A percentile compares a stretch with the other conserved stretches of the same genome.
These are phyloP conservation scores for Malurus melanocephalus DNA, from an alignment of 2,113 vertebrate species.

Conservation along the genomic window DNA sequence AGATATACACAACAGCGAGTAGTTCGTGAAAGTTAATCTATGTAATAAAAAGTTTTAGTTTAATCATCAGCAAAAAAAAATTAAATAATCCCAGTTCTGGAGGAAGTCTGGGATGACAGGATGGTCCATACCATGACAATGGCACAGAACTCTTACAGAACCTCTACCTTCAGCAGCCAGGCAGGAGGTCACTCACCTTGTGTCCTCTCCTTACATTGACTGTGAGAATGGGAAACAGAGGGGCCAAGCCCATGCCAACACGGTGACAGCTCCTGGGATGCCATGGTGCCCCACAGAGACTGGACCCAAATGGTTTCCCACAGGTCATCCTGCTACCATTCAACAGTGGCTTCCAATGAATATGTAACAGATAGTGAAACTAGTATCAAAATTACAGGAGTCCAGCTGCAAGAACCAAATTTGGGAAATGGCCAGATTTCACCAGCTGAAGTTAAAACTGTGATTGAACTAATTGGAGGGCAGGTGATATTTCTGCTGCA, in stretches of 20 bases:
- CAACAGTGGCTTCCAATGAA: not conserved
- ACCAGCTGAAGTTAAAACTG: not conserved
- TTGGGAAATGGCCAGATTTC: not conserved
- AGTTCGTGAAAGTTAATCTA: not conserved
- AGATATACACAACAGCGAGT: rapidly evolving
- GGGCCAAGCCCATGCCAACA: not conserved
- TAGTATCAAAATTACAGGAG: not conserved
- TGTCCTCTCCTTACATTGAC: rapidly evolving
- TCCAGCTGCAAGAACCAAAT: not conserved
- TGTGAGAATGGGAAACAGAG: not conserved
- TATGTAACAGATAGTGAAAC: not conserved
- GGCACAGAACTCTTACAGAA: rapidly evolving
- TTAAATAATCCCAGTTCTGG: not conserved
- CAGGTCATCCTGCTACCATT: not conserved
- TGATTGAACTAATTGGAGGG: not conserved
- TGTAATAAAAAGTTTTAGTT: not conserved
- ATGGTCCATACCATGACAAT: rapidly evolving
- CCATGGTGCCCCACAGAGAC: not conserved
- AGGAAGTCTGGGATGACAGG: not conserved
- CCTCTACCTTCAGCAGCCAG: not conserved
- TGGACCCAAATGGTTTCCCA: not conserved
- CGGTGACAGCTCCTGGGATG: not conserved
- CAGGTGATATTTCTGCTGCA: not conserved
- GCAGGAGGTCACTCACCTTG: not conserved
- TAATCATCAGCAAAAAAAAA: not conserved